Conservation (phyloP, 2,888 invertebrate species). For the Drosophila koepferae region DNA sequence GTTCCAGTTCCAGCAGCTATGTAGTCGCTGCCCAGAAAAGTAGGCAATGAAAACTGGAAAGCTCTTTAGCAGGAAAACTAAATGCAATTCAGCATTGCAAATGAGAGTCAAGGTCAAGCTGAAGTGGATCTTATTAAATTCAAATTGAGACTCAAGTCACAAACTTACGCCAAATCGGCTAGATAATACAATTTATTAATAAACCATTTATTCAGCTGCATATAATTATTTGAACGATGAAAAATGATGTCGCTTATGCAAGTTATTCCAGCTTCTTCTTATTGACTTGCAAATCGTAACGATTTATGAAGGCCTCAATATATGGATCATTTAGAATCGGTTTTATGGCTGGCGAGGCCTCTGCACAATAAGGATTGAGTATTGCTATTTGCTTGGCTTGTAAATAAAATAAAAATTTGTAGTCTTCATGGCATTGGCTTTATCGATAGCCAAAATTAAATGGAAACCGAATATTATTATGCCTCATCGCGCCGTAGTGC, state of each 20-base stretch:
- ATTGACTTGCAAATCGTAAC: constrained; percentile 59
- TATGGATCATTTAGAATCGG: constrained; percentile 40
- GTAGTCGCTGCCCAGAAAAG: neutral
- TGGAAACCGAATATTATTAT: constrained; percentile 69
- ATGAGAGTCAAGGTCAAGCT: neutral
- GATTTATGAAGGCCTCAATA: constrained; percentile 50
- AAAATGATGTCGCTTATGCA: neutral
- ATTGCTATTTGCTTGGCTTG: constrained; percentile 40
- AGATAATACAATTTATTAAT: neutral
- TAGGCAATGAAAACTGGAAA: constrained; percentile 12
- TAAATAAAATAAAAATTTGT: constrained; percentile 70
- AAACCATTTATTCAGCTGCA: neutral
- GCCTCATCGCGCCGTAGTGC: constrained; percentile 40
- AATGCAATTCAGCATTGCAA: neutral
- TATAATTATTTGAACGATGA: neutral
- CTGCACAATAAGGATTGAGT: constrained; percentile 35
- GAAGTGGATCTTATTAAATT: neutral
- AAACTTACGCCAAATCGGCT: neutral
- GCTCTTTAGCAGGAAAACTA: neutral
- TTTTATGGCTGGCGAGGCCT: constrained; percentile 13
- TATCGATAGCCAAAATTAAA: constrained; percentile 39
- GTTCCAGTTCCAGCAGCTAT: neutral
- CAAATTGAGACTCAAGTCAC: neutral
- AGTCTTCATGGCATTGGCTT: constrained; percentile 59
- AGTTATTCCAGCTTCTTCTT: neutral